phyloP scores from a whole-genome alignment of 1,140 invertebrate genomes.

The Bombus vancouverensis region DNA sequence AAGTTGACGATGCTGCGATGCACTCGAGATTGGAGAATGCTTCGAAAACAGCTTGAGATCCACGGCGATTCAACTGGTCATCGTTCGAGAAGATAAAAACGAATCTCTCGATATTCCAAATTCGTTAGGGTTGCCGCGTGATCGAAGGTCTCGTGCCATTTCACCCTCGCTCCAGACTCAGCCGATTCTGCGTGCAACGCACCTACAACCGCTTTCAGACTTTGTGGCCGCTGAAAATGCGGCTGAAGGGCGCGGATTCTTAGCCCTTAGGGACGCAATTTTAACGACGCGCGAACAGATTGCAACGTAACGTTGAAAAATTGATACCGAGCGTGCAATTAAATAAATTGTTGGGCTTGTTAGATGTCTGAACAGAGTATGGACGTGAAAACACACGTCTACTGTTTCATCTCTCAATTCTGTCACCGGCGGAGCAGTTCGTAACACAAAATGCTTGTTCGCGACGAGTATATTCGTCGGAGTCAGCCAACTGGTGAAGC shows the following conservation, averaged over 20 bases:
- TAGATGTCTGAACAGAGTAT: too few relatives aligned
- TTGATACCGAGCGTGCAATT: background rate
- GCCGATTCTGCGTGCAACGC: background rate
- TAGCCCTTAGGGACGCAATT: too few relatives aligned
- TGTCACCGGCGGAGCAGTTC: too few relatives aligned
- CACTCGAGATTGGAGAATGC: rapidly evolving
- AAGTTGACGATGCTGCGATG: too few relatives aligned
- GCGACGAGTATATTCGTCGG: too few relatives aligned
- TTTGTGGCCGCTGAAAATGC: background rate
- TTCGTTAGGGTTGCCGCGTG: background rate
- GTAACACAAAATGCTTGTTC: too few relatives aligned
- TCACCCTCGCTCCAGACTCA: background rate
- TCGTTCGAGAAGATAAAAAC: background rate
- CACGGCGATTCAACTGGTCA: background rate
- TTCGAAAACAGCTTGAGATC: too few relatives aligned
- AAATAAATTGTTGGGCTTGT: background rate
- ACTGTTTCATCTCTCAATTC: too few relatives aligned
- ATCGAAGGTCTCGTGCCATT: constrained; percentile 6
- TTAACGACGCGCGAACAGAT: background rate
- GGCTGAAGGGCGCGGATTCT: background rate
- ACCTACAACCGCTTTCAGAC: constrained; percentile 1
- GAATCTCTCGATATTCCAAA: background rate
- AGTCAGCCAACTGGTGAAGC: background rate
- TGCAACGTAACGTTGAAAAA: too few relatives aligned
- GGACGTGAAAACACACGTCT: too few relatives aligned